These are phyloP conservation scores for Irena cyanogastra DNA, from an alignment of 2,113 vertebrate species.

Conservation along the genomic window DNA sequence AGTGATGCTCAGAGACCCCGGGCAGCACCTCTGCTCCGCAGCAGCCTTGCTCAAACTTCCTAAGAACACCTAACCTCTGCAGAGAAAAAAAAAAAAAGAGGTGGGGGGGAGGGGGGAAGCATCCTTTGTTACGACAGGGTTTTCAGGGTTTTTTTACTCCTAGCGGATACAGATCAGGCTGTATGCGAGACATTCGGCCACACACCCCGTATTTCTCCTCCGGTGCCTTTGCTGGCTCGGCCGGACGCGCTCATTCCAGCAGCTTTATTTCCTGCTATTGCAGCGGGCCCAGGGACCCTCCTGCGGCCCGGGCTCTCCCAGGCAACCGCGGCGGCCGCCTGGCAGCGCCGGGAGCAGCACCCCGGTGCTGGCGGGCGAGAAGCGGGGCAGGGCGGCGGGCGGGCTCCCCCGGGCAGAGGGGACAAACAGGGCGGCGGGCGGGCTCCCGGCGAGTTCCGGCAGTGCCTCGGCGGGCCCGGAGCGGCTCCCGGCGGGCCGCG, in stretches of 20 bases:
- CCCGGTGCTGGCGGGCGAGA: rapidly evolving
- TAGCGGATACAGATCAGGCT: background rate
- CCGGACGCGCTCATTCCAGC: background rate
- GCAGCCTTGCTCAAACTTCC: background rate
- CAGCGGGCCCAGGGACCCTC: background rate
- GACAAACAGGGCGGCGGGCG: background rate
- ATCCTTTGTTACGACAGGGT: too few relatives aligned
- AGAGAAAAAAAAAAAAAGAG: too few relatives aligned
- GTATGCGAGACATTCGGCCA: background rate
- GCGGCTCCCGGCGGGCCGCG: background rate
- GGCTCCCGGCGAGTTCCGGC: too few relatives aligned
- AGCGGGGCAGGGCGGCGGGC: background rate
- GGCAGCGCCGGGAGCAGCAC: background rate
- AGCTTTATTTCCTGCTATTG: rapidly evolving
- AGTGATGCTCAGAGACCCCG: background rate
- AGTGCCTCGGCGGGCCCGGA: too few relatives aligned
- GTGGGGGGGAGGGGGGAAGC: too few relatives aligned
- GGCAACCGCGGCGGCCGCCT: background rate
- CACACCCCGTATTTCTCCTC: background rate
- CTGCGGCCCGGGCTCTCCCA: background rate
- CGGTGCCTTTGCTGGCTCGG: background rate
- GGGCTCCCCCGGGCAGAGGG: too few relatives aligned
- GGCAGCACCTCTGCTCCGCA: too few relatives aligned
- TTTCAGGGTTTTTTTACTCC: background rate
- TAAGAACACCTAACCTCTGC: too few relatives aligned